These are phyloP conservation scores for Dreissena rostriformis DNA, from an alignment of 1,140 invertebrate genomes.

Conservation along the genomic window DNA sequence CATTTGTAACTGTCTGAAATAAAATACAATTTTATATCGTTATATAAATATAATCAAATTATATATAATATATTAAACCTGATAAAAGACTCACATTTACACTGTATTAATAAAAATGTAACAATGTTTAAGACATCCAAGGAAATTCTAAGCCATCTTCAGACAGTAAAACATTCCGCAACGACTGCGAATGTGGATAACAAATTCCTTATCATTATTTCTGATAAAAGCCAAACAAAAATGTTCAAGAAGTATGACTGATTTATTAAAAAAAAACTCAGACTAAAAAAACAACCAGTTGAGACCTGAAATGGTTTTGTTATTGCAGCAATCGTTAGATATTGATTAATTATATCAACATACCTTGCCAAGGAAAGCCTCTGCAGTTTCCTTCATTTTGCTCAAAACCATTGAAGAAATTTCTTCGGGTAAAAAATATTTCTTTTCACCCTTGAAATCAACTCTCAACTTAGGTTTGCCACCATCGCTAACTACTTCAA, in stretches of 20 bases:
- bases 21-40: no score
- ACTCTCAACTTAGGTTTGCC: constrained; percentile 92
- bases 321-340: no score
- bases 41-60: no score
- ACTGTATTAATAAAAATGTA: background rate
- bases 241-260: background rate
- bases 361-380: constrained; percentile 92
- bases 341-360: no score
- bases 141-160: constrained; percentile 58
- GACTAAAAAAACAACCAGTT: background rate
- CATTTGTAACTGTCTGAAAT: constrained; percentile 77
- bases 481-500: constrained; percentile 92
- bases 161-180: constrained; percentile 18
- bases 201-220: background rate
- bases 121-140: constrained; percentile 15
- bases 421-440: constrained; percentile 95
- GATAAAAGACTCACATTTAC: constrained; percentile 68
- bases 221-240: background rate
- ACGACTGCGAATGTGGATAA: constrained; percentile 59
- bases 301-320: background rate
- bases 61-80: no score
- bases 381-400: constrained; percentile 95
- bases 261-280: background rate
- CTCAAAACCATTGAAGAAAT: constrained; percentile 91
- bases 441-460: constrained; percentile 93